Conservation (phyloP, 1,140 invertebrate genomes). For the Bacillus rossius region DNA sequence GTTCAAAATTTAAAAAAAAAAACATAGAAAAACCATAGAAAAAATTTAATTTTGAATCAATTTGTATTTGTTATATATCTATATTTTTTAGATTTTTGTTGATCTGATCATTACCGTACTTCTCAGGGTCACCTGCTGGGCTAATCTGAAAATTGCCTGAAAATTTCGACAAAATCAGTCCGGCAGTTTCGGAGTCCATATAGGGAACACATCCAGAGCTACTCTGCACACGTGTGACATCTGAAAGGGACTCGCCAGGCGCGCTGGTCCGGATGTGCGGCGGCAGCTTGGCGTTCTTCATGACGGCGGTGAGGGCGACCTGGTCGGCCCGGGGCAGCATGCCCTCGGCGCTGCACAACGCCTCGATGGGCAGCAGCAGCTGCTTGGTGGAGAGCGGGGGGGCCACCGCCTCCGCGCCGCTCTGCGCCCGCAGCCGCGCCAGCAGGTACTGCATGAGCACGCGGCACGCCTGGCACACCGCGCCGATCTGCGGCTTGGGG, state of each 20-base stretch:
- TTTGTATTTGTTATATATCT: no score
- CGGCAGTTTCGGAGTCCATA: no score
- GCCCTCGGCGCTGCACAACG: conserved; percentile 53
- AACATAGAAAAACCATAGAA: no score
- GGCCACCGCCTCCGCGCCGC: conserved; percentile 27
- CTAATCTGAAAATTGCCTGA: no score
- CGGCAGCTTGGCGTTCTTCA: conserved; percentile 63
- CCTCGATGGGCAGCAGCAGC: conserved; percentile 51
- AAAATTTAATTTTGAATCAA: no score
- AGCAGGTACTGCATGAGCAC: conserved; percentile 53
- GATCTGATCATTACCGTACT: no score
- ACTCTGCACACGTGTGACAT: no score
- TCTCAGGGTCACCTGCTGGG: no score
- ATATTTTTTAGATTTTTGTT: no score
- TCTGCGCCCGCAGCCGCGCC: conserved; percentile 42
- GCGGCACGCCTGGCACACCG: conserved; percentile 50
- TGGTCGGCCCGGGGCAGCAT: conserved; percentile 52
- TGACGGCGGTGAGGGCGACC: conserved; percentile 52
- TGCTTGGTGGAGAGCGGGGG: conserved; percentile 47
- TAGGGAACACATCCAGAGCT: no score
- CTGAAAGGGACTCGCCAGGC: conserved; percentile 42
- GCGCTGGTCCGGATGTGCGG: conserved; percentile 48
- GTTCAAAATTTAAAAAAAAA: no score
- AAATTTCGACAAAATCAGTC: no score
- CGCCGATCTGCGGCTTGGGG: conserved; percentile 52